Base-by-base conservation (phyloP, 2,113 vertebrate genomes). In the Rhinichthys klamathensis region DNA sequence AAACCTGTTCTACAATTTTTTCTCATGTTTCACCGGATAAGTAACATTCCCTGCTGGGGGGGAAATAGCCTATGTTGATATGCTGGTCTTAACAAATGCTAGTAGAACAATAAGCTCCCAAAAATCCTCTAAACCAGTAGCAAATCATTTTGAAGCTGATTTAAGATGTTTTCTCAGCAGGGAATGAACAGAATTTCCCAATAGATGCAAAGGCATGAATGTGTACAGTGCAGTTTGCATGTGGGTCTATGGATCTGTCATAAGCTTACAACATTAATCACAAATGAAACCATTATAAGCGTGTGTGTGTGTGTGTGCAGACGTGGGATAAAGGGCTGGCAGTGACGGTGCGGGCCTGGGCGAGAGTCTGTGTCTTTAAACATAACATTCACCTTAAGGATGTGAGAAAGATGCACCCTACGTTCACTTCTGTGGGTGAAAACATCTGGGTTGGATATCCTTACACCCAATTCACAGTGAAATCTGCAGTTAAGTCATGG, bases 261-360 rank as follows among this genome's bases (percentile, higher is more conserved):
- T 54, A 54, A 21, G 16, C 18, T 54, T 6, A 21, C 51, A 18
- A 21, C 15, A 56, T 56, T 8, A 56, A 56, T 21, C 18, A 56
- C 6, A 21, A 54, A 54, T 18, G 2, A 56, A 56, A 18, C 51
- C 18, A 21, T 21, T 7, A 18, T 54, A 21, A 18, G 51, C 4
- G 51, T 54, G 2, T 56, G 58, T 81, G 13, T 85, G 0, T 87
- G 2, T 82, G 23, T 80, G 16, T 80, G 51, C 38, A 94, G 94
- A 90, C 92, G 0, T 94, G 94, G 94, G 93, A 94, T 38, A 84
- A 89, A 13, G 91, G 30, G 13, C 79, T 94, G 61, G 93, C 93
- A 9, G 63, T 89, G 3, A 93, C 90, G 15, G 93, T 92, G 0
- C 86, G 74, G 82, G 86, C 85, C 0, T 94, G 93, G 93, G 92